Percentiles rank a stretch among this genome's conserved stretches.
These are phyloP conservation scores for Podarcis siculus DNA, from an alignment of 2,797 vertebrate species.

Conservation along the genomic window DNA sequence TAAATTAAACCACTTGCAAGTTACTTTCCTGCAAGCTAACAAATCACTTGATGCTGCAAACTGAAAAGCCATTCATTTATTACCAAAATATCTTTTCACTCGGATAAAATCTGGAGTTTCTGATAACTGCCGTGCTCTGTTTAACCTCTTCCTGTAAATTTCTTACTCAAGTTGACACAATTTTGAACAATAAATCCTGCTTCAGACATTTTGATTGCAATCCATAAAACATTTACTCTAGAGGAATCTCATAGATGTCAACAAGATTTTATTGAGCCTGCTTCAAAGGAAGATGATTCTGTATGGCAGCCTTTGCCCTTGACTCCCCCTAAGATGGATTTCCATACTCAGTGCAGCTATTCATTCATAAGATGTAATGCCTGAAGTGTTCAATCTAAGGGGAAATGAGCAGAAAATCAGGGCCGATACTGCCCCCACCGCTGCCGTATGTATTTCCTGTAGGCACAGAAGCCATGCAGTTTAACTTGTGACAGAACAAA, in stretches of 20 bases:
- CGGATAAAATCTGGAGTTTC: constrained; percentile 42
- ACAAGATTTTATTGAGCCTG: constrained; percentile 20
- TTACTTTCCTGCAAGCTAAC: constrained; percentile 57
- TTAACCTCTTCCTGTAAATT: neutral
- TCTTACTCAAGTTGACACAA: constrained; percentile 18
- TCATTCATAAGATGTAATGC: neutral
- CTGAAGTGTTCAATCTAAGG: neutral
- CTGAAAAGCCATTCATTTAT: constrained; percentile 66
- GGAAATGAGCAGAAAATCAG: neutral
- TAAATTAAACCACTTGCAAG: constrained; percentile 62
- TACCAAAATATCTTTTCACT: constrained; percentile 60
- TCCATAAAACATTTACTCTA: constrained; percentile 30
- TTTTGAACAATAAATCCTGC: constrained; percentile 23
- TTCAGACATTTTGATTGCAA: constrained; percentile 11
- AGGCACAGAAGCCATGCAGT: neutral
- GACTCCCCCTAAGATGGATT: neutral
- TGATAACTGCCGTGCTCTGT: constrained; percentile 44
- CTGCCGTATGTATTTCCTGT: neutral
- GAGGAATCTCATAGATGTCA: constrained; percentile 16
- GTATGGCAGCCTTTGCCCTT: neutral
- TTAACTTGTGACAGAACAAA: neutral
- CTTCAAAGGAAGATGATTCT: constrained; percentile 6
- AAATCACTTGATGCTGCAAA: constrained; percentile 61
- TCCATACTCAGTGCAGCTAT: neutral
- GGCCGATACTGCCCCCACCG: neutral